Base-by-base conservation (phyloP, 1,140 invertebrate species). In the Stegodyphus dumicola region DNA sequence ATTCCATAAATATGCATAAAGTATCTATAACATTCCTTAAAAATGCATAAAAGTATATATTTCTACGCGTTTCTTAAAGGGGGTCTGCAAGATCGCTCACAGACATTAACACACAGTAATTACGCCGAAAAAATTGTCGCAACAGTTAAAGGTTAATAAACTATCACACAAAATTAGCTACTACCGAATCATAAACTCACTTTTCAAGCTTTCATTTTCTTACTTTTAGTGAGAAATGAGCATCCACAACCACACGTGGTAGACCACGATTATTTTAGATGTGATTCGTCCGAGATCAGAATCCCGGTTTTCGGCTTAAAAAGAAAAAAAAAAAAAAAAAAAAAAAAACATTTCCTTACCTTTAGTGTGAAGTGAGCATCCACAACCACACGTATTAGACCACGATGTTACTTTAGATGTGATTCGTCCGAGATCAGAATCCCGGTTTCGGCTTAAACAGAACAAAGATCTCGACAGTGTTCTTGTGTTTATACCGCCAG, bases 391-490 rank as follows among this genome's bases (percentile, higher is more conserved):
- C 3, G 18, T 51, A 13, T 53, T 74, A 3, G 79, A 65, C 9
- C 54, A 17, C 7, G 18, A 13, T 11, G 33, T 33, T 33, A 52
- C 7, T 64, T 60, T 17, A 52, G 11, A 7, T 15, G 18, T 51
- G 6, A 51, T 10, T 10, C 6, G 48, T 13, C 54, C 70, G 60
- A 64, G 54, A 33, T 65, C 48, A 7, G 53, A 64, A 74, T 83
- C 17, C 17, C 56, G 48, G 18, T 74, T 83, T 53, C 70, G 69
- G 51, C 54, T 52, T 18, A 83, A 60, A 17, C 51, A 51, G 64
- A 64, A 65, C 33, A 83, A 52, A 15, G 79, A 83, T 74, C 79
- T 73, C n/a, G 54, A 65, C 15, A 74, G 48, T 51, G 79, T 74
- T 52, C 54, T 52, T 6, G 69, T 65, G 67, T 17, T 73, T 79